These are phyloP conservation scores for Gymnoscelis rufifasciata DNA, from an alignment of 2,888 invertebrate genomes.

Conservation along the genomic window DNA sequence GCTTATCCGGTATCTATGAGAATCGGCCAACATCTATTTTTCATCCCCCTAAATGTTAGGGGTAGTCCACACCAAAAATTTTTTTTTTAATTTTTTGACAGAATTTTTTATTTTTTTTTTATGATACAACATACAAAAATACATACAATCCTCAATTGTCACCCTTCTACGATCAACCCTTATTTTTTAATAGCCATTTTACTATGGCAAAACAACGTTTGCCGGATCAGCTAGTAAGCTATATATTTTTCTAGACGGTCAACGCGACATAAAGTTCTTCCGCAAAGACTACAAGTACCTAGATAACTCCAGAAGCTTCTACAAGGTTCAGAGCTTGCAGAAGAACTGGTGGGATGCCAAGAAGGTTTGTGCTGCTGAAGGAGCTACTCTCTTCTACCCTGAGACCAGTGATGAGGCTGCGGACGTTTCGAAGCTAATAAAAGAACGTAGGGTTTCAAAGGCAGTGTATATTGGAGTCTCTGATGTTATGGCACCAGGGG, in stretches of 20 bases:
- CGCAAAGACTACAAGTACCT: slow-evolving; percentile 55
- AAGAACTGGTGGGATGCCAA: slow-evolving; percentile 51
- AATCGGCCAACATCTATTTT: too few relatives aligned
- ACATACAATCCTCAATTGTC: too few relatives aligned
- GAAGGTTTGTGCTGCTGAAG: slow-evolving; percentile 47
- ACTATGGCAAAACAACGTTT: too few relatives aligned
- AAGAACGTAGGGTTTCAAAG: slow-evolving; percentile 30
- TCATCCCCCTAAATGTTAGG: too few relatives aligned
- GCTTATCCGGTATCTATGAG: too few relatives aligned
- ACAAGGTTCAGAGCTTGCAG: slow-evolving; percentile 54
- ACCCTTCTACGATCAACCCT: too few relatives aligned
- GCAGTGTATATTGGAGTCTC: slow-evolving; percentile 44
- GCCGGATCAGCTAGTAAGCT: too few relatives aligned
- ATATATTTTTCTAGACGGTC: slow-evolving; percentile 39
- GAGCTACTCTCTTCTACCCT: slow-evolving; percentile 52
- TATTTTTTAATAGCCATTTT: too few relatives aligned
- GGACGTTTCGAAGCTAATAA: slow-evolving; percentile 37
- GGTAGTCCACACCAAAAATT: too few relatives aligned
- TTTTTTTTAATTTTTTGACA: too few relatives aligned
- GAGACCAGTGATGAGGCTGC: slow-evolving; percentile 45
- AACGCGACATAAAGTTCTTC: slow-evolving; percentile 46
- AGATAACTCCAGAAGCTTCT: slow-evolving; percentile 45
- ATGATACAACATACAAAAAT: too few relatives aligned
- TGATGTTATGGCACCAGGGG: slow-evolving; percentile 39
- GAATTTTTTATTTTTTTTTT: too few relatives aligned